Percentiles rank a stretch among this genome's conserved stretches.
These are phyloP conservation scores for Bombus confusus DNA, from an alignment of 1,140 invertebrate species.

Conservation along the genomic window DNA sequence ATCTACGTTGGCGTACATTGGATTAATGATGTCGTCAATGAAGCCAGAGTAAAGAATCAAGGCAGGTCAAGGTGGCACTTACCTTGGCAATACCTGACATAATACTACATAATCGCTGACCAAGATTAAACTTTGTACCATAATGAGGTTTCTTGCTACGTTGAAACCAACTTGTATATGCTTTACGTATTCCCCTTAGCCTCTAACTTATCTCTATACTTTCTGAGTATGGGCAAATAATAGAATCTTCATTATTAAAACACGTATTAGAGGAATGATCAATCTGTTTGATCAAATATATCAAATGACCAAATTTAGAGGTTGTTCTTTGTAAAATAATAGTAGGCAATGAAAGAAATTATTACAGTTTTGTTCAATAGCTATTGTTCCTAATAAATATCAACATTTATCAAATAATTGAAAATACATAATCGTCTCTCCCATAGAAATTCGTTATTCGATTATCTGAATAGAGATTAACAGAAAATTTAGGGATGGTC, in stretches of 20 bases:
- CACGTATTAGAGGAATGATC: no score
- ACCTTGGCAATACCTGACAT: constrained; percentile 70
- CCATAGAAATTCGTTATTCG: not conserved
- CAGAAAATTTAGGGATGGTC: no score
- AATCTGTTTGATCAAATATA: no score
- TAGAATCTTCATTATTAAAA: no score
- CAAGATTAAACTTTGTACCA: constrained; percentile 36
- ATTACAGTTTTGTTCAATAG: not conserved
- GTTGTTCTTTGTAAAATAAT: no score
- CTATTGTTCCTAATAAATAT: not conserved
- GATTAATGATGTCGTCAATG: constrained; percentile 69
- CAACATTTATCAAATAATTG: not conserved
- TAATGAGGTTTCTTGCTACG: constrained; percentile 20
- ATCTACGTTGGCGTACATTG: constrained; percentile 31
- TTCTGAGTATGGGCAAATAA: not conserved
- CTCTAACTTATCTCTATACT: not conserved
- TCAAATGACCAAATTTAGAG: no score
- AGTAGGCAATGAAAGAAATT: not conserved
- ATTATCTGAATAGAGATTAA: no score
- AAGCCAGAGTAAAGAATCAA: constrained; percentile 73
- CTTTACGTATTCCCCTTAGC: no score
- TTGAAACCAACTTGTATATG: not conserved
- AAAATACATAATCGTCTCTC: no score
- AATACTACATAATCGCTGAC: constrained; percentile 58
- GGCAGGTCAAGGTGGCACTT: constrained; percentile 78